Conservation (phyloP, 2,113 vertebrate genomes). For the Myrmecophaga tridactyla region DNA sequence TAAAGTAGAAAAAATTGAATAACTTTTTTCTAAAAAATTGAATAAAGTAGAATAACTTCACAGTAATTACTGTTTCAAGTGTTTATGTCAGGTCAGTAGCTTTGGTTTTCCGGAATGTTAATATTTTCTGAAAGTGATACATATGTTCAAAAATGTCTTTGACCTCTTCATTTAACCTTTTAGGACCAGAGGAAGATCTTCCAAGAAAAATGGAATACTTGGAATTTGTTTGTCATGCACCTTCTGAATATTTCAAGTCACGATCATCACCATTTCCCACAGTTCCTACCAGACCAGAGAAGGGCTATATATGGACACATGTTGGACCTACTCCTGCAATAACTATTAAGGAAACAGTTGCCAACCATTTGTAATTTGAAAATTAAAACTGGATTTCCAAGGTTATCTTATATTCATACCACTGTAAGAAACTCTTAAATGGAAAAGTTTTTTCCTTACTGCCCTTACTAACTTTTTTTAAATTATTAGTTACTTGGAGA, state of each 20-base stretch:
- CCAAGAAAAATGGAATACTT: conserved; percentile 98
- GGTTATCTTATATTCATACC: background rate
- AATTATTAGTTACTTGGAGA: conserved; percentile 33
- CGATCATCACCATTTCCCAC: conserved; percentile 96
- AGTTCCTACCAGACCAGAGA: conserved; percentile 94
- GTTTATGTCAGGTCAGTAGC: background rate
- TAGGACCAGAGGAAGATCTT: conserved; percentile 98
- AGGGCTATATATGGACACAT: conserved; percentile 98
- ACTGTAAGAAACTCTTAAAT: conserved; percentile 43
- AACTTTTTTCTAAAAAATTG: too few species aligned
- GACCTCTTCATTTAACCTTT: background rate
- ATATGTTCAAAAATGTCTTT: conserved; percentile 17
- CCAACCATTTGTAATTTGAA: conserved; percentile 85
- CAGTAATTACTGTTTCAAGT: background rate
- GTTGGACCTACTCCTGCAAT: conserved; percentile 92
- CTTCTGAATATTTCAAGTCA: conserved; percentile 98
- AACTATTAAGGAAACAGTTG: conserved; percentile 91
- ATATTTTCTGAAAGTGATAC: conserved; percentile 11
- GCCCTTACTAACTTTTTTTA: conserved; percentile 18
- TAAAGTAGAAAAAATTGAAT: background rate
- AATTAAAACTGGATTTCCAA: conserved; percentile 16
- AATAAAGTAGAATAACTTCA: background rate
- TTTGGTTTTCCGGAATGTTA: background rate
- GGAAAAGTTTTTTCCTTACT: background rate
- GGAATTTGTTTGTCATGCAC: conserved; percentile 98